phyloP scores from a whole-genome alignment of 2,888 invertebrate genomes.

The Cenopis cana region DNA sequence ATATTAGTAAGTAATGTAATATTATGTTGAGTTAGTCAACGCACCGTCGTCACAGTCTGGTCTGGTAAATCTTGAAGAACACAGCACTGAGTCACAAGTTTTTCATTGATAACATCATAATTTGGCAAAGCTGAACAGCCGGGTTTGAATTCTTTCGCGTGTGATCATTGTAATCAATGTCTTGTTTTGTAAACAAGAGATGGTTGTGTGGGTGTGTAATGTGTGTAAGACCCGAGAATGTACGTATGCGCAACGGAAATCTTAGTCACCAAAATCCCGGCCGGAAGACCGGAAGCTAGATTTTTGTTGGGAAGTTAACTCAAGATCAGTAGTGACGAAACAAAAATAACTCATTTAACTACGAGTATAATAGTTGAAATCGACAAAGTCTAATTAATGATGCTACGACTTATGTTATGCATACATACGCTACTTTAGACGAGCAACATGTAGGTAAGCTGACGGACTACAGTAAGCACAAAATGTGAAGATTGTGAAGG shows the following conservation, averaged over 20 bases:
- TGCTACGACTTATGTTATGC: too few species aligned
- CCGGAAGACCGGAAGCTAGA: too few species aligned
- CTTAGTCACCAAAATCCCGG: neutral
- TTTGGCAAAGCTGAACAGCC: conserved; percentile 19
- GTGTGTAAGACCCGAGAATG: conserved; percentile 3
- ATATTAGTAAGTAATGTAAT: conserved; percentile 32
- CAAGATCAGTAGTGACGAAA: neutral
- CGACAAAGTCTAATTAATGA: too few species aligned
- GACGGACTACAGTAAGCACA: too few species aligned
- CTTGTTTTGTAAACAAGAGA: conserved; percentile 40
- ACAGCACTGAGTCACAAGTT: conserved; percentile 29
- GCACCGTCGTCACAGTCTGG: conserved; percentile 36
- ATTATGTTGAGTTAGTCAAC: conserved; percentile 28
- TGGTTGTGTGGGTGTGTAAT: conserved; percentile 13
- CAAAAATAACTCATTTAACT: neutral
- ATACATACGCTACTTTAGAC: too few species aligned
- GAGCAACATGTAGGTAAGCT: too few species aligned
- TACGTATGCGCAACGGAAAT: neutral
- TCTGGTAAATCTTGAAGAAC: conserved; percentile 17
- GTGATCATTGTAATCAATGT: conserved; percentile 21
- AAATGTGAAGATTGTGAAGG: too few species aligned
- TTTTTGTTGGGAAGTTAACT: neutral
- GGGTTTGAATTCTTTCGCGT: conserved; percentile 14
- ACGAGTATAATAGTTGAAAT: too few species aligned
- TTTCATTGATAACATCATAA: conserved; percentile 6